Evolutionary conservation across 2,888 invertebrate species (phyloP), one percentile per base, ranked within the genome.

Genomic region (Bruchidius siliquastri): DNA sequence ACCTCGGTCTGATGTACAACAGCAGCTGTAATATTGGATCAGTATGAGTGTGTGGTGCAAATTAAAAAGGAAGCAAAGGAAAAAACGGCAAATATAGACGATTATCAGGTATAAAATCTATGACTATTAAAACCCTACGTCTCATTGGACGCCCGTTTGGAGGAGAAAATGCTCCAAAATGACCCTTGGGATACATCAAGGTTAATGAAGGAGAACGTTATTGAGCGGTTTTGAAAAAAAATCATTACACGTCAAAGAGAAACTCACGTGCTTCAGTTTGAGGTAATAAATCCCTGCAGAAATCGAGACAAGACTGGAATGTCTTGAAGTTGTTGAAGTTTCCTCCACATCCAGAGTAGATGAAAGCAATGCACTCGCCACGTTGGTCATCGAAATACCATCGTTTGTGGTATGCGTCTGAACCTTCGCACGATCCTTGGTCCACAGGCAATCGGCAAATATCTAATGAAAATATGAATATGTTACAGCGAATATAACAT

Each of bases 341-440:
- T 82, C 96, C 96, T 77, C 91, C 93, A 87, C 96, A 97, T 87
- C 97, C 96, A 78, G 91, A 90, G 88, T 93, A 97, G 83, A 92
- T 90, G 88, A 97, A 97, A 73, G 91, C 89, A 79, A 91, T 87
- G 87, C 97, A 97, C 82, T 91, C 91, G 79, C 89, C 91, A 79
- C 89, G 88, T 72, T 88, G 87, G 78, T 90, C 89, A 86, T 92
- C 91, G 86, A 91, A 95, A 88, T 91, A 91, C 91, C 92, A 96
- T 83, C 94, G 90, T 77, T 91, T 91, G 79, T 86, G 86, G 76
- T 85, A 84, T 68, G 84, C 84, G 67, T 88, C 86, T 18, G 49
- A 49, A 68, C 88, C 86, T 78, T 84, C 79, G 84, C 93, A 93
- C 73, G 88, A 88, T 76, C 93, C 93, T 76, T 85, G 86, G 81